Evolutionary conservation across 2,797 vertebrate genomes (phyloP).

Genomic region (Coilia nasus): DNA sequence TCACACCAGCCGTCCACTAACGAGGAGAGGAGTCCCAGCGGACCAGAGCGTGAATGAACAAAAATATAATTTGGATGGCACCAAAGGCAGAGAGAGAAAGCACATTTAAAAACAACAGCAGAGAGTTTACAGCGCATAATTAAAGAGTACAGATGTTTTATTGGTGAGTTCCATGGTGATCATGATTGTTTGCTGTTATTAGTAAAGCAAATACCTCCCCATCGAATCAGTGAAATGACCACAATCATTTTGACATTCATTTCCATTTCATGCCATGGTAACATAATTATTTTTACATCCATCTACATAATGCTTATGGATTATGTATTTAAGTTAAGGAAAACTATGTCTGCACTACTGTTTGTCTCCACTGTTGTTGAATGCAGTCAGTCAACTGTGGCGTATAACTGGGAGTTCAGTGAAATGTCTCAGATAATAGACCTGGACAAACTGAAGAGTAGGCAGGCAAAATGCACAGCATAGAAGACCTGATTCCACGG

Average conservation of each 20-base stretch:
- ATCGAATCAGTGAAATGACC: neutral
- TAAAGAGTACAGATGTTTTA: neutral
- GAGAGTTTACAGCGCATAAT: neutral
- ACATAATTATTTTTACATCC: neutral
- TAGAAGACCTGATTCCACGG: neutral
- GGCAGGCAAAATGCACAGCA: neutral
- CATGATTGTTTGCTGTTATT: neutral
- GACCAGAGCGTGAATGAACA: neutral
- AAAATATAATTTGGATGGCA: neutral
- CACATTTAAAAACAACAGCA: neutral
- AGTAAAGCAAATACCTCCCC: neutral
- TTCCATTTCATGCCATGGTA: neutral
- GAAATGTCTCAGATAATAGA: neutral
- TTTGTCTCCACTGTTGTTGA: too few species aligned
- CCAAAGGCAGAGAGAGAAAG: neutral
- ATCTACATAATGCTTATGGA: too few species aligned
- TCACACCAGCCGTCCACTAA: neutral
- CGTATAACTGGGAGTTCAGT: too few species aligned
- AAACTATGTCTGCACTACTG: too few species aligned
- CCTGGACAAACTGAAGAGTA: neutral
- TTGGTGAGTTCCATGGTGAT: neutral
- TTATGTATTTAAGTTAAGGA: too few species aligned
- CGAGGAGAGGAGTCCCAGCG: neutral
- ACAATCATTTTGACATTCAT: neutral
- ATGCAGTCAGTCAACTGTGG: too few species aligned